phyloP scores from a whole-genome alignment of 2,797 vertebrate species.

The Semotilus atromaculatus region DNA sequence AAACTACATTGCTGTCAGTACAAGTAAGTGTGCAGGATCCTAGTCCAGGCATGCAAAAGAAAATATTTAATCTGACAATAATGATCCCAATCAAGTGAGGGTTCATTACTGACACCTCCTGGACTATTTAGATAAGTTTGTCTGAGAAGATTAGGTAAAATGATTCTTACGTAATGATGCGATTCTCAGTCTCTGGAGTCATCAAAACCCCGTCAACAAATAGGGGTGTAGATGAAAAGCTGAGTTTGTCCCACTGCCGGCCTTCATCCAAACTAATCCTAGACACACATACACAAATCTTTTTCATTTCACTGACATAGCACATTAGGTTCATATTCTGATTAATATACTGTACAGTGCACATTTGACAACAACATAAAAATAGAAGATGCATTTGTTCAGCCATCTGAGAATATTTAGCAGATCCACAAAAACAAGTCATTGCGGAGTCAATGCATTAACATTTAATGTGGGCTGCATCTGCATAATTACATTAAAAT shows the following conservation, averaged over 20 bases:
- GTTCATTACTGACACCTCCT: conserved; percentile 44
- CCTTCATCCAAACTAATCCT: conserved; percentile 98
- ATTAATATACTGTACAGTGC: conserved; percentile 19
- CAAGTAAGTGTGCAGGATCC: neutral
- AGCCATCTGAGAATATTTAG: conserved; percentile 34
- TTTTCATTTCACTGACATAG: neutral
- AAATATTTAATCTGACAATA: conserved; percentile 10
- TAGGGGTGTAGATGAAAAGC: conserved; percentile 90
- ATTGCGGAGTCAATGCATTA: conserved; percentile 32
- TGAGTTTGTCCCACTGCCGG: conserved; percentile 91
- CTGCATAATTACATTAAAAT: conserved; percentile 51
- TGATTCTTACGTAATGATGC: conserved; percentile 94
- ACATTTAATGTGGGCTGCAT: conserved; percentile 34
- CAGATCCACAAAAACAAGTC: conserved; percentile 27
- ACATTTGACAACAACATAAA: conserved; percentile 30
- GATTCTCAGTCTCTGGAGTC: conserved; percentile 92
- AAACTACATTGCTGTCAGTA: conserved; percentile 17
- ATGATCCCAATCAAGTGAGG: neutral
- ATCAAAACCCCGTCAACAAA: conserved; percentile 96
- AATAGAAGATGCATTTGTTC: conserved; percentile 27
- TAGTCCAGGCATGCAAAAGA: conserved; percentile 7
- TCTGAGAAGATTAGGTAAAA: neutral
- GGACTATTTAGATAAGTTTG: conserved; percentile 25
- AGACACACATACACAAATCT: conserved; percentile 49
- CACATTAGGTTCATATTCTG: conserved; percentile 5